phyloP scores from a whole-genome alignment of 2,888 invertebrate genomes.

The Agrotis exclamationis region DNA sequence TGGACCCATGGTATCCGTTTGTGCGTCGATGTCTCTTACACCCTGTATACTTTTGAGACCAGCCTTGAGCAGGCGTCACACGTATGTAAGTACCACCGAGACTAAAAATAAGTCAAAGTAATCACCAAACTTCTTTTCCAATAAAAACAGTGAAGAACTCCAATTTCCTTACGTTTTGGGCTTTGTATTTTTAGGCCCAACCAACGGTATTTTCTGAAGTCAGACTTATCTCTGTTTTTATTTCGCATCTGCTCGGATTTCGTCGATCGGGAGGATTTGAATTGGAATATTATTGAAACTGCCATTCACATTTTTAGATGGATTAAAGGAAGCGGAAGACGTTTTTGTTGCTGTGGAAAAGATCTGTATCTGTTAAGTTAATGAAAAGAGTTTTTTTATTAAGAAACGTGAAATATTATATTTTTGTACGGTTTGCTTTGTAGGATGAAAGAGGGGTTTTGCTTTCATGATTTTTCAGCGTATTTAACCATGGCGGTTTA shows the following conservation, averaged over 20 bases:
- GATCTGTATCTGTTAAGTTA: slow-evolving; percentile 18
- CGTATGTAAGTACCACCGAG: not conserved
- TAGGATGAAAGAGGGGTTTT: not conserved
- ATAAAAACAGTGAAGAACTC: slow-evolving; percentile 63
- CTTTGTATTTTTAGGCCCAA: slow-evolving; percentile 66
- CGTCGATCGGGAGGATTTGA: slow-evolving; percentile 55
- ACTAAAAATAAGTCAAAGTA: slow-evolving; percentile 55
- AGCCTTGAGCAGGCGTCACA: no score
- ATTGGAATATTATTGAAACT: slow-evolving; percentile 63
- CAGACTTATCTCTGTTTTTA: slow-evolving; percentile 66
- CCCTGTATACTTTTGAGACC: not conserved
- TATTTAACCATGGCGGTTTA: not conserved
- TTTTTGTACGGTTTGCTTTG: not conserved
- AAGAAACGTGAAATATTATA: not conserved
- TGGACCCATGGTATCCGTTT: no score
- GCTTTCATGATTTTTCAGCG: not conserved
- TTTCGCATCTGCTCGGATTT: slow-evolving; percentile 62
- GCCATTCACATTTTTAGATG: slow-evolving; percentile 56
- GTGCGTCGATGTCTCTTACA: no score
- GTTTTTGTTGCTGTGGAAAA: slow-evolving; percentile 26
- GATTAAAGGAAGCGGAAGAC: slow-evolving; percentile 35
- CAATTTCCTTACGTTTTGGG: slow-evolving; percentile 66
- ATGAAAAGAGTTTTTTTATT: slow-evolving; percentile 28
- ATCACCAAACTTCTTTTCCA: slow-evolving; percentile 45
- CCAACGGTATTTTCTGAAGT: slow-evolving; percentile 50